Evolutionary conservation across 2,797 vertebrate species (phyloP).

Genomic region (Poeciliopsis turneri): DNA sequence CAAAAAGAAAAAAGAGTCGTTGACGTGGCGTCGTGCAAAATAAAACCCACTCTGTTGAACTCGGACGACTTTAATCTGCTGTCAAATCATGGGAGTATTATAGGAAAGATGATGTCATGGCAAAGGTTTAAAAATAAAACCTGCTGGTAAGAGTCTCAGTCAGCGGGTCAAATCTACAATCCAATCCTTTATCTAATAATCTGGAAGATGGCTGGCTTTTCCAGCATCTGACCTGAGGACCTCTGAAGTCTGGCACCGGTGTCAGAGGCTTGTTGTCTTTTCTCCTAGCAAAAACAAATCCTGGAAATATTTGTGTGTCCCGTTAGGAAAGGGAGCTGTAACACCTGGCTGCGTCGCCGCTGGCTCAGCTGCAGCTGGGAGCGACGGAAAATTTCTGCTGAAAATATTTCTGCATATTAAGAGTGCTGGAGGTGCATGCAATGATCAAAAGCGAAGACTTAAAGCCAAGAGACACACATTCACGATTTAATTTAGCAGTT

Average conservation of each 20-base stretch:
- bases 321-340: background rate
- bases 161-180: constrained; percentile 6
- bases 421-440: background rate
- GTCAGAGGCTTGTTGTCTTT: constrained; percentile 14
- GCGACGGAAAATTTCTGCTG: background rate
- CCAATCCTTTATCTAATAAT: constrained; percentile 37
- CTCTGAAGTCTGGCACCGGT: constrained; percentile 5
- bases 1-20: background rate
- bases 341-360: background rate
- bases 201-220: constrained; percentile 20
- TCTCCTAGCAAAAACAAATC: constrained; percentile 17
- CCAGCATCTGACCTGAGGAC: constrained; percentile 8
- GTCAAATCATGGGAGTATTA: background rate
- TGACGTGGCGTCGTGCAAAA: background rate
- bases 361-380: background rate
- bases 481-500: background rate
- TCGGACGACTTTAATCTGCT: background rate
- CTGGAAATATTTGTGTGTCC: constrained; percentile 18
- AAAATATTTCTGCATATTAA: background rate
- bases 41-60: background rate
- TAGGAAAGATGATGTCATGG: background rate
- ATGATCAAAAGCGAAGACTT: constrained; percentile 14
- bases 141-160: background rate
- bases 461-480: background rate
- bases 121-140: constrained; percentile 12